Conservation (phyloP, 2,797 vertebrate species). For the Sciurus vulgaris region DNA sequence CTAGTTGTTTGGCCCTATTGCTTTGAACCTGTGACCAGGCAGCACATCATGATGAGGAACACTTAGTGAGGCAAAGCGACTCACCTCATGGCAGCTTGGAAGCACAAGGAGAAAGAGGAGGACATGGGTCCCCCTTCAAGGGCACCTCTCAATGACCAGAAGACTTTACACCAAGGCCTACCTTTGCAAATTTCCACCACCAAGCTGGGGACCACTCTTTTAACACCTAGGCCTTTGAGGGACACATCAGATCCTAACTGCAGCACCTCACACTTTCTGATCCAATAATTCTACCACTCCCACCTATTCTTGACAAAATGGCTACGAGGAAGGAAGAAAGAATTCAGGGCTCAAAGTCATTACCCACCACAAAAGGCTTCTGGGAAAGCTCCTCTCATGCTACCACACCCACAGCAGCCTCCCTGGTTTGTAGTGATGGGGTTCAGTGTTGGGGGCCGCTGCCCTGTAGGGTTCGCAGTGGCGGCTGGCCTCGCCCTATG, state of each 20-base stretch:
- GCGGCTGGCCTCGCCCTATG: no score
- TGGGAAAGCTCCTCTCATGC: background rate
- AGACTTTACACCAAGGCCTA: no score
- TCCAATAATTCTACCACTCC: background rate
- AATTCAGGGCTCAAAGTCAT: background rate
- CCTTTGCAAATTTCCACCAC: background rate
- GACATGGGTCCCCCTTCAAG: background rate
- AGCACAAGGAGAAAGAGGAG: background rate
- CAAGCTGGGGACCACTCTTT: background rate
- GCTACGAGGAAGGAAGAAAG: background rate
- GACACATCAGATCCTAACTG: background rate
- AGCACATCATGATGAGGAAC: background rate
- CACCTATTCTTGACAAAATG: background rate
- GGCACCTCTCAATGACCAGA: background rate
- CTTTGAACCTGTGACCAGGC: background rate
- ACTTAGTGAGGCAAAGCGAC: no score
- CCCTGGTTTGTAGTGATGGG: background rate
- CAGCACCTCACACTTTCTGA: background rate
- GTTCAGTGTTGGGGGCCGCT: no score
- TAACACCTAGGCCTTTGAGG: background rate
- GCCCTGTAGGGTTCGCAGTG: no score
- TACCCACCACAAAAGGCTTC: background rate
- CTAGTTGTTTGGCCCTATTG: background rate
- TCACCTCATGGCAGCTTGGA: background rate
- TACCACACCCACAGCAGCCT: background rate